Percentiles rank a stretch among this genome's conserved stretches.
phyloP scores from a whole-genome alignment of 1,140 invertebrate genomes.

The Odontomachus brunneus region DNA sequence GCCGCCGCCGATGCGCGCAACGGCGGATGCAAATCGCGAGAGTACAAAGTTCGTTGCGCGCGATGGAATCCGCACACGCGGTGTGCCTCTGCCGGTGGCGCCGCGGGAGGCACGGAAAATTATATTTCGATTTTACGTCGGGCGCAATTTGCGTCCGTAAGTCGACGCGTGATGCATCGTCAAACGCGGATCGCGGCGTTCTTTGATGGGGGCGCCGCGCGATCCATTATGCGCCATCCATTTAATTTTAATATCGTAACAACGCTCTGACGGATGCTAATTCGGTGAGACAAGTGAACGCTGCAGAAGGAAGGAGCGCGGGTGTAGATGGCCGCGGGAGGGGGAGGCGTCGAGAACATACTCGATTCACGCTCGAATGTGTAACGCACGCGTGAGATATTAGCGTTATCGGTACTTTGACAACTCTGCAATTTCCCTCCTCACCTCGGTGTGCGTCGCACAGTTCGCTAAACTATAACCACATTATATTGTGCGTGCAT shows the following conservation, averaged over 20 bases:
- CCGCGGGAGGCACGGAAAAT: background rate
- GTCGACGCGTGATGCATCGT: conserved; percentile 42
- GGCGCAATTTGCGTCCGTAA: conserved; percentile 50
- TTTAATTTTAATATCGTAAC: conserved; percentile 56
- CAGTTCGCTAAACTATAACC: conserved; percentile 15
- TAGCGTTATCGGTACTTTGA: conserved; percentile 40
- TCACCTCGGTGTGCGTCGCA: conserved; percentile 19
- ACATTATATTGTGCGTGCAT: conserved; percentile 2
- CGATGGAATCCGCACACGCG: conserved; percentile 23
- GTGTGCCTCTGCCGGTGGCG: background rate
- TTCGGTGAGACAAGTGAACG: conserved; percentile 8
- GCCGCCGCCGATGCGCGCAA: background rate
- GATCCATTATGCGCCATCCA: conserved; percentile 48
- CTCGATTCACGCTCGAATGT: conserved; percentile 29
- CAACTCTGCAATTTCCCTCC: conserved; percentile 31
- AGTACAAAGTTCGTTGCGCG: conserved; percentile 36
- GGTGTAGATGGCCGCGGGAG: too few relatives aligned
- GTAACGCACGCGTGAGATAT: background rate
- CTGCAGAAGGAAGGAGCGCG: too few relatives aligned
- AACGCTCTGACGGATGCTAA: conserved; percentile 23
- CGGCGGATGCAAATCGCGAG: conserved; percentile 48
- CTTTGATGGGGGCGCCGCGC: conserved; percentile 3
- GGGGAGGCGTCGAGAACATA: too few relatives aligned
- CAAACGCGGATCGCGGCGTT: conserved; percentile 32
- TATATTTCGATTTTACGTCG: conserved; percentile 52